These are phyloP conservation scores for Centroberyx gerrardi DNA, from an alignment of 2,797 vertebrate species.

Conservation along the genomic window DNA sequence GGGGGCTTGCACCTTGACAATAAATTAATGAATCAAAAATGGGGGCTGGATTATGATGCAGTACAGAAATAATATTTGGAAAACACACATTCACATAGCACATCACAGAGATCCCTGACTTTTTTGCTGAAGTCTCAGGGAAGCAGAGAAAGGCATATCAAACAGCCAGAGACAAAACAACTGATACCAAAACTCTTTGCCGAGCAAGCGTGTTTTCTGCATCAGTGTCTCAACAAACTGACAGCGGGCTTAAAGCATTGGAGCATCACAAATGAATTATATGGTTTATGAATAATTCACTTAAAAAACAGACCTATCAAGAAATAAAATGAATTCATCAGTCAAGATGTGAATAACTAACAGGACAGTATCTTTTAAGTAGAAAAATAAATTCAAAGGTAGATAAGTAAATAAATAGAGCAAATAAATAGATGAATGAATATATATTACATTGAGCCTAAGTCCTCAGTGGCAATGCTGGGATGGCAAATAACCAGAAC, in stretches of 20 bases:
- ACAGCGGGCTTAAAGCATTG: slow-evolving; percentile 73
- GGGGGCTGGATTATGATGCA: slow-evolving; percentile 32
- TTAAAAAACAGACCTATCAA: slow-evolving; percentile 72
- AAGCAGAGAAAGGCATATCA: slow-evolving; percentile 67
- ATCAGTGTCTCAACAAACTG: slow-evolving; percentile 73
- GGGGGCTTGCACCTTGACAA: slow-evolving; percentile 14
- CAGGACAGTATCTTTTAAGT: slow-evolving; percentile 69
- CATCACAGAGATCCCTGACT: slow-evolving; percentile 47
- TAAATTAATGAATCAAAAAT: slow-evolving; percentile 29
- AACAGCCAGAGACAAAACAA: slow-evolving; percentile 70
- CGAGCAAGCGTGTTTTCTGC: slow-evolving; percentile 70
- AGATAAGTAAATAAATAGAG: slow-evolving; percentile 75
- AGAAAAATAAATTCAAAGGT: slow-evolving; percentile 82
- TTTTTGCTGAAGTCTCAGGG: slow-evolving; percentile 54
- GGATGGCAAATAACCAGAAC: slow-evolving; percentile 63
- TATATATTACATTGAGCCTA: slow-evolving; percentile 70
- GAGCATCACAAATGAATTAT: slow-evolving; percentile 75
- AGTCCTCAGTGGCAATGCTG: slow-evolving; percentile 66
- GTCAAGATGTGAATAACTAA: slow-evolving; percentile 72
- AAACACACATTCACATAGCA: slow-evolving; percentile 71
- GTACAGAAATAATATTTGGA: slow-evolving; percentile 50
- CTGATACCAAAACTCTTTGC: slow-evolving; percentile 64
- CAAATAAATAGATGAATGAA: slow-evolving; percentile 75
- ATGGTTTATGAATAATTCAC: slow-evolving; percentile 76
- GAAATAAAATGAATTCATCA: slow-evolving; percentile 71